Percentiles rank a stretch among this genome's conserved stretches.
Evolutionary conservation across 2,113 vertebrate genomes (phyloP).

Genomic region (Neotragus pygmaeus): DNA sequence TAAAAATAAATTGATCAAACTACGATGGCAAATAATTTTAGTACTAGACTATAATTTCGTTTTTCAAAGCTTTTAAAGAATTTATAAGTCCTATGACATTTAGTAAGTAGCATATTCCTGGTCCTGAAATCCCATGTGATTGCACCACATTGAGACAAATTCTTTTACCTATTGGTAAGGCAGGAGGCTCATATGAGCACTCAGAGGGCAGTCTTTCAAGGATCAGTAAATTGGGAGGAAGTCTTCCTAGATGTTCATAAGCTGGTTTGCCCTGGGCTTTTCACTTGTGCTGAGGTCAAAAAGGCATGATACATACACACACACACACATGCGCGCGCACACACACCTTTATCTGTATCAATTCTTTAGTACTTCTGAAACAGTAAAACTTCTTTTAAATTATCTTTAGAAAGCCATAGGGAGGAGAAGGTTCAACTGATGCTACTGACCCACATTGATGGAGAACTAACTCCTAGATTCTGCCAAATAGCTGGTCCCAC

Average conservation of each 20-base stretch:
- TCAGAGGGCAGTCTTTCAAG: not conserved
- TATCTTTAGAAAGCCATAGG: slow-evolving; percentile 5
- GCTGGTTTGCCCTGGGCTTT: not conserved
- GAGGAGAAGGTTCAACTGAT: not conserved
- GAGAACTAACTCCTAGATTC: not conserved
- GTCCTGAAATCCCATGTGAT: not conserved
- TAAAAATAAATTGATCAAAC: slow-evolving; percentile 2
- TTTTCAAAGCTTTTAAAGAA: not conserved
- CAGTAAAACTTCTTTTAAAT: not conserved
- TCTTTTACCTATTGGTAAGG: not conserved
- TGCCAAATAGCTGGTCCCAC: not conserved
- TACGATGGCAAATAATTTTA: not conserved
- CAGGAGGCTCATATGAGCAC: not conserved
- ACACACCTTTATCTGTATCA: not conserved
- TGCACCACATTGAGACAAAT: not conserved
- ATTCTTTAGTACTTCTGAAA: not conserved
- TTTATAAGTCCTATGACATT: not conserved
- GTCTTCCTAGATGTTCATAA: not conserved
- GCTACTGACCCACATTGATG: not conserved
- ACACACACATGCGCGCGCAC: not conserved
- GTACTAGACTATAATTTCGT: not conserved
- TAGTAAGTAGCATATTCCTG: not conserved
- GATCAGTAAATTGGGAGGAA: not conserved
- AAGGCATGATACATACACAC: not conserved
- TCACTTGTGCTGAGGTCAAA: not conserved